Base-by-base conservation (phyloP, 2,797 vertebrate species). In the Notolabrus celidotus region DNA sequence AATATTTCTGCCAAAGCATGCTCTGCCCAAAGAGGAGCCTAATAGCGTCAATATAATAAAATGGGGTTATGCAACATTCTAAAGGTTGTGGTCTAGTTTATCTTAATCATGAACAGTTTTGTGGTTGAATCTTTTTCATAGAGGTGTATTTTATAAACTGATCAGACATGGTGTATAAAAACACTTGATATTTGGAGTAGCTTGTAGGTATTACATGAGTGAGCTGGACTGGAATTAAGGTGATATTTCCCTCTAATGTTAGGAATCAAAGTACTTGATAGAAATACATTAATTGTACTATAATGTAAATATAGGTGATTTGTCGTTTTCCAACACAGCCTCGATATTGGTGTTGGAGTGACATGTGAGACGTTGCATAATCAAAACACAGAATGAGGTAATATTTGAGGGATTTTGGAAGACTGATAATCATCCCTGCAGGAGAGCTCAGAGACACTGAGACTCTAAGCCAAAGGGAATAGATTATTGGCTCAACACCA, bases 401-500 rank as follows among this genome's bases (percentile, higher is more conserved):
- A 36, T 45, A 25, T 10, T 15, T 12, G 46, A 10, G 22, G 49
- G 42, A 25, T 54, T 59, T 49, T 55, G 41, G 34, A 39, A 25
- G 31, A 42, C n/a, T 1, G 4, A 17, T n/a, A 7, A 61, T 47
- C 20, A 34, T 38, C 46, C 5, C 38, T 17, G 22, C 27, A 20
- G 2, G 9, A 10, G 17, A 62, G 34, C 46, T 47, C 15, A 54
- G 25, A 19, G n/a, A 46, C 34, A 17, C 10, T 0, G 5, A 20
- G 27, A 25, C 31, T 60, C 43, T 11, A 19, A 62, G 23, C 36
- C 33, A 34, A 15, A 3, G 10, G 19, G 8, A 20, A 42, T 2
- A 47, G 49, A 63, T 15, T 55, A 47, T 27, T 15, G 34, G 45
- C 45, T 23, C 1, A 39, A 69, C 42, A 63, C 46, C 42, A 27